Conservation (phyloP, 35 echinoderm and acorn worm genomes). For the Anneissia japonica region DNA sequence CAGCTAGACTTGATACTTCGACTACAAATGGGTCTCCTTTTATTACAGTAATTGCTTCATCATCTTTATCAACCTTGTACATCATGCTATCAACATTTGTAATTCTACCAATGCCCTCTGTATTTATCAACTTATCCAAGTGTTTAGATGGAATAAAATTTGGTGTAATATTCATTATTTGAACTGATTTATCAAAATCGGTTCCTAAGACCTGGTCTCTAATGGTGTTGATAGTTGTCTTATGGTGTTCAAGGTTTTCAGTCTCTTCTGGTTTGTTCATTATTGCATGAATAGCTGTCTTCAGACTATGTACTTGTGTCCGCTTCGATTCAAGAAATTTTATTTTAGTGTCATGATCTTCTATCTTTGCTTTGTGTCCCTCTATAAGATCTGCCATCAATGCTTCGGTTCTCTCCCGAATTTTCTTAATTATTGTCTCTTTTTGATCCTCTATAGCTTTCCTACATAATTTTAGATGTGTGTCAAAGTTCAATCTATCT, state of each 20-base stretch:
- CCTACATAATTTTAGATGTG: neutral
- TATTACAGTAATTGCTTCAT: neutral
- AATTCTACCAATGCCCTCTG: neutral
- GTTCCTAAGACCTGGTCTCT: neutral
- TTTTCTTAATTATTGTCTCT: neutral
- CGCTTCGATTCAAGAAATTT: neutral
- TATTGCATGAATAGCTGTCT: neutral
- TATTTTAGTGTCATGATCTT: neutral
- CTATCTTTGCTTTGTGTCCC: neutral
- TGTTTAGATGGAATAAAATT: neutral
- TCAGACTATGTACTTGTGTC: neutral
- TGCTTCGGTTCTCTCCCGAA: neutral
- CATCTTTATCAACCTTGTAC: neutral
- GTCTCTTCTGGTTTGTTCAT: neutral
- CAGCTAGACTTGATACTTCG: neutral
- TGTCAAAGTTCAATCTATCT: neutral
- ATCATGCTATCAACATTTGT: neutral
- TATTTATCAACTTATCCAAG: neutral
- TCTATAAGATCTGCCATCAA: neutral
- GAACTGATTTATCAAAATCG: neutral
- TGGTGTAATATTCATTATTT: neutral
- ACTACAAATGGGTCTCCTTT: neutral
- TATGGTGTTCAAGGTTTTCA: neutral
- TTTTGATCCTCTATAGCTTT: neutral
- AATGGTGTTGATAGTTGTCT: too few relatives aligned